phyloP scores from a whole-genome alignment of 2,113 vertebrate species.

The Tetrao urogallus region DNA sequence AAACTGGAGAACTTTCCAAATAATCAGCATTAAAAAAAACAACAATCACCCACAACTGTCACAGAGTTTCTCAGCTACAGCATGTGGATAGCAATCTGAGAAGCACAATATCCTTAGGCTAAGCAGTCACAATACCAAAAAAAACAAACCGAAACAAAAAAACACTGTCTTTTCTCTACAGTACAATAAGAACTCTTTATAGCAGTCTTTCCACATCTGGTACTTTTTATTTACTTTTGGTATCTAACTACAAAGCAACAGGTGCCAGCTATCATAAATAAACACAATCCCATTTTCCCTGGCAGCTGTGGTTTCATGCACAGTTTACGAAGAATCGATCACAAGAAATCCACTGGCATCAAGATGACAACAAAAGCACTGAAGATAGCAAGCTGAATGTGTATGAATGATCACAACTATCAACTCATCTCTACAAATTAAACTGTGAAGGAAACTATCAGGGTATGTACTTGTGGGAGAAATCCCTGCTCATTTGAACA shows the following conservation, averaged over 20 bases:
- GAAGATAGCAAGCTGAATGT: not conserved
- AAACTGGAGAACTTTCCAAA: not conserved
- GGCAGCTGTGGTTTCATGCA: not conserved
- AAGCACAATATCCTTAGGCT: not conserved
- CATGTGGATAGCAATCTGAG: not conserved
- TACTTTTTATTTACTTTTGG: not conserved
- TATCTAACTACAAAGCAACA: not conserved
- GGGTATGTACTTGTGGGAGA: not conserved
- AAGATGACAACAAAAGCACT: not conserved
- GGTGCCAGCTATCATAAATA: slow-evolving; percentile 49
- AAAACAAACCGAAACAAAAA: not conserved
- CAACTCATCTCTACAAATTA: not conserved
- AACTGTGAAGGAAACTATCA: not conserved
- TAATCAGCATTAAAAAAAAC: not conserved
- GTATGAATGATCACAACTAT: not conserved
- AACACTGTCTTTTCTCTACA: not conserved
- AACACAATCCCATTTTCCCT: slow-evolving; percentile 16
- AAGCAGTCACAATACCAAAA: not conserved
- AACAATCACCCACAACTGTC: not conserved
- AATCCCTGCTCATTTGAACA: not conserved
- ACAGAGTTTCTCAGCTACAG: not conserved
- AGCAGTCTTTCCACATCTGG: not conserved
- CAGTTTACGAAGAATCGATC: slow-evolving; percentile 14
- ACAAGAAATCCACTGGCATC: not conserved
- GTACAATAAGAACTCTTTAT: not conserved